phyloP scores from a whole-genome alignment of 2,888 invertebrate species.

The Drosophila peninsularis region DNA sequence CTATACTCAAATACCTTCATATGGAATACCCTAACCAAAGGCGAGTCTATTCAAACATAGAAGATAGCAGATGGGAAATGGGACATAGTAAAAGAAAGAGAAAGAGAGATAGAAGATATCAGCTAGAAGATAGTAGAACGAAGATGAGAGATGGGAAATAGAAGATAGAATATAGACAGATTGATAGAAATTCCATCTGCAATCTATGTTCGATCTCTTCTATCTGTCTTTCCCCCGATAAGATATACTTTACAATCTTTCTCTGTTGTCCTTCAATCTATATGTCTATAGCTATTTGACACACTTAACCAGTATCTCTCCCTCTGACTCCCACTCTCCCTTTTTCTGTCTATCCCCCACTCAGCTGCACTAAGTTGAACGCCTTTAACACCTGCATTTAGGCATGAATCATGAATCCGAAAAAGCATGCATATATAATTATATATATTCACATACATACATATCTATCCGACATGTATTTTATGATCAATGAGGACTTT shows the following conservation, averaged over 20 bases:
- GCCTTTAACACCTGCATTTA: constrained; percentile 26
- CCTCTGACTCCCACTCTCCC: background rate
- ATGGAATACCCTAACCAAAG: constrained; percentile 9
- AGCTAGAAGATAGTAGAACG: background rate
- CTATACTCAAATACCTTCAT: constrained; percentile 17
- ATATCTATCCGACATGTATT: background rate
- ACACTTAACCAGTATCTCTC: background rate
- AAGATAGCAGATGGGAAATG: too few species aligned
- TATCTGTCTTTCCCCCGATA: background rate
- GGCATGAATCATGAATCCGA: constrained; percentile 20
- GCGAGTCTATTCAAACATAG: background rate
- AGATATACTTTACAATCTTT: background rate
- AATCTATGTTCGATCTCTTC: too few species aligned
- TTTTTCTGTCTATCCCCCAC: background rate
- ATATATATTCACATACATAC: background rate
- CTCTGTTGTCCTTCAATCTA: background rate
- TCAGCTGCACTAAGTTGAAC: constrained; percentile 1
- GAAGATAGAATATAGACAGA: background rate
- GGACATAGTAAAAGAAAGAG: too few species aligned
- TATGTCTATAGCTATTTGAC: background rate
- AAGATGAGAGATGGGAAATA: background rate
- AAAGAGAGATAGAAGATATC: background rate
- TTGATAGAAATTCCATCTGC: too few species aligned
- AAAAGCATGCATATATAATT: constrained; percentile 12
- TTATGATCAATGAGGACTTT: background rate